Percentiles rank a stretch among this genome's conserved stretches.
Evolutionary conservation across 2,797 vertebrate genomes (phyloP).

Genomic region (Ataeniobius toweri): DNA sequence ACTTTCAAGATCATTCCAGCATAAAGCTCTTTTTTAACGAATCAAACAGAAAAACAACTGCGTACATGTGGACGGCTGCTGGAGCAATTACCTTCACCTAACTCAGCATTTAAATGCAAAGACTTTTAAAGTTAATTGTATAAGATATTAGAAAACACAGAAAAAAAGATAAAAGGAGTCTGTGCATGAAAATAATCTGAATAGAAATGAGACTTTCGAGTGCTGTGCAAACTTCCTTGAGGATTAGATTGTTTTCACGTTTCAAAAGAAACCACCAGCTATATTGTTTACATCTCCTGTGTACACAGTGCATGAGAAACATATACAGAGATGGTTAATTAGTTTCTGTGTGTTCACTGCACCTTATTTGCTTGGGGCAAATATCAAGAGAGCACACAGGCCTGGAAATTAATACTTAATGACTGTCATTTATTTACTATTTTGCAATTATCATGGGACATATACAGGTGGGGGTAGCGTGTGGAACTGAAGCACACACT

Average conservation of each 20-base stretch:
- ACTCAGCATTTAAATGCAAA: not conserved
- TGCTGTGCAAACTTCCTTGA: constrained; percentile 28
- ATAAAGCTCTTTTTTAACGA: constrained; percentile 27
- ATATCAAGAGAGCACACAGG: constrained; percentile 48
- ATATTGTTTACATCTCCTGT: constrained; percentile 31
- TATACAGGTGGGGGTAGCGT: not conserved
- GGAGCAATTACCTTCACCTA: constrained; percentile 20
- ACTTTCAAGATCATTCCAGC: constrained; percentile 34
- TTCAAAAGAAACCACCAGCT: constrained; percentile 14
- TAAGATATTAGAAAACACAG: constrained; percentile 14
- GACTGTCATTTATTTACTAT: constrained; percentile 56
- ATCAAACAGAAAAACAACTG: constrained; percentile 24
- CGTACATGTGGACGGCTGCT: constrained; percentile 6
- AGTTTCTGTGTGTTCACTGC: constrained; percentile 45
- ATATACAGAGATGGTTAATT: constrained; percentile 31
- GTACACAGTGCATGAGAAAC: not conserved
- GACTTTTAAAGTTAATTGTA: constrained; percentile 7
- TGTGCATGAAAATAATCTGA: constrained; percentile 29
- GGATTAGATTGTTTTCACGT: constrained; percentile 52
- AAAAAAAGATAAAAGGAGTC: constrained; percentile 47
- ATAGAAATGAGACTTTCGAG: constrained; percentile 30
- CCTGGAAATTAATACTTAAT: constrained; percentile 61
- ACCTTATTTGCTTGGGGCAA: constrained; percentile 50
- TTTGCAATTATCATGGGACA: constrained; percentile 37
- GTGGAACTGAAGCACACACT: constrained; percentile 20